phyloP scores from a whole-genome alignment of 2,888 invertebrate genomes.

The Ctenicera cuprea region DNA sequence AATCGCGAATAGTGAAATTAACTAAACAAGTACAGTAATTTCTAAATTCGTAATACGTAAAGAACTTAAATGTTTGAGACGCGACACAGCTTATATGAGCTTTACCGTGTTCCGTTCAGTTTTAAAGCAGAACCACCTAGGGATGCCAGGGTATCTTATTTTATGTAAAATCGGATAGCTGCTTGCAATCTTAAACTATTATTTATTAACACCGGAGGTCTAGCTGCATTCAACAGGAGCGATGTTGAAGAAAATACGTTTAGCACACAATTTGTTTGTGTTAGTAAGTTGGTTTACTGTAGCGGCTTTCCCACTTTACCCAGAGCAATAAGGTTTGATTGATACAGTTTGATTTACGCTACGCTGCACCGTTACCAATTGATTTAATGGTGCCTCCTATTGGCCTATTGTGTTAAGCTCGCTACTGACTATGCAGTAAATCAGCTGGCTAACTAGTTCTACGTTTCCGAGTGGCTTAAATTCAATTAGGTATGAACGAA shows the following conservation, averaged over 20 bases:
- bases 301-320: constrained; percentile 36
- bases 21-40: too few relatives aligned
- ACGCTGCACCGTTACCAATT: constrained; percentile 45
- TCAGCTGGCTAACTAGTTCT: constrained; percentile 32
- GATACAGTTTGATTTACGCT: constrained; percentile 49
- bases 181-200: too few relatives aligned
- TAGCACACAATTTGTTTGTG: constrained; percentile 32
- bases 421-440: constrained; percentile 40
- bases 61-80: too few relatives aligned
- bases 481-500: constrained; percentile 11
- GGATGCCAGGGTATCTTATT: too few relatives aligned
- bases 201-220: too few relatives aligned
- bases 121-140: too few relatives aligned
- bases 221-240: neutral
- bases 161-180: too few relatives aligned
- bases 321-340: constrained; percentile 46
- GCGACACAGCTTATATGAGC: too few relatives aligned
- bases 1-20: too few relatives aligned
- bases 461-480: neutral
- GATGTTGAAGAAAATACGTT: neutral
- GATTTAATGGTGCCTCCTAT: constrained; percentile 46
- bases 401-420: constrained; percentile 43
- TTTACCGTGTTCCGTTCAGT: too few relatives aligned
- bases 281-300: constrained; percentile 39
- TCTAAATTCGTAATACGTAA: too few relatives aligned